These are phyloP conservation scores for Rattus rattus DNA, from an alignment of 2,113 vertebrate species.

Conservation along the genomic window DNA sequence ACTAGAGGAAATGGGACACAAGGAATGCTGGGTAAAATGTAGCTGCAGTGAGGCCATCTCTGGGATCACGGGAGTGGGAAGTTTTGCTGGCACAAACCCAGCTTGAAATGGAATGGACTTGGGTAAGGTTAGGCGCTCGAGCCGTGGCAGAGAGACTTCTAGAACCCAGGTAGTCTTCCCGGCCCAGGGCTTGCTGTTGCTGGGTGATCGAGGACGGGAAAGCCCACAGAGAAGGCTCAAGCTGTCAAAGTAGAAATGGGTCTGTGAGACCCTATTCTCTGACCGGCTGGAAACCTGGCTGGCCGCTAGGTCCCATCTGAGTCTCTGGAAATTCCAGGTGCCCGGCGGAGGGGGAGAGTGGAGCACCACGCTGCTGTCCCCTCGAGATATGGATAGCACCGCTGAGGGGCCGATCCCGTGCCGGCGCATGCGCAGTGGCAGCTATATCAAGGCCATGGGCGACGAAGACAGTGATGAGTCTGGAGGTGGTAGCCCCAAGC, in stretches of 20 bases:
- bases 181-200: neutral
- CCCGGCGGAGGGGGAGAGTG: conserved; percentile 93
- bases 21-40: neutral
- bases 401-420: conserved; percentile 91
- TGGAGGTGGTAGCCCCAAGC: conserved; percentile 95
- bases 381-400: conserved; percentile 89
- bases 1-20: neutral
- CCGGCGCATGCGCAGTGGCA: conserved; percentile 98
- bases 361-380: conserved; percentile 93
- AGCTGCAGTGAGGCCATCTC: neutral
- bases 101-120: neutral
- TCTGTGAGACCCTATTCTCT: neutral
- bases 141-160: neutral
- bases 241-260: neutral
- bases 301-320: neutral
- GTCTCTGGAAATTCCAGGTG: conserved; percentile 82
- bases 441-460: conserved; percentile 99
- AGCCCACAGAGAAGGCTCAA: neutral
- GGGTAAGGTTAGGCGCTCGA: neutral
- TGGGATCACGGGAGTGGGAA: neutral
- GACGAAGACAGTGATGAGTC: conserved; percentile 99
- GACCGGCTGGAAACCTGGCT: neutral
- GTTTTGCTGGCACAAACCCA: neutral
- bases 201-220: neutral
- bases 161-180: neutral